Percentiles rank a stretch among this genome's conserved stretches.
phyloP scores from a whole-genome alignment of 2,797 vertebrate genomes.

The Cyprinella venusta region DNA sequence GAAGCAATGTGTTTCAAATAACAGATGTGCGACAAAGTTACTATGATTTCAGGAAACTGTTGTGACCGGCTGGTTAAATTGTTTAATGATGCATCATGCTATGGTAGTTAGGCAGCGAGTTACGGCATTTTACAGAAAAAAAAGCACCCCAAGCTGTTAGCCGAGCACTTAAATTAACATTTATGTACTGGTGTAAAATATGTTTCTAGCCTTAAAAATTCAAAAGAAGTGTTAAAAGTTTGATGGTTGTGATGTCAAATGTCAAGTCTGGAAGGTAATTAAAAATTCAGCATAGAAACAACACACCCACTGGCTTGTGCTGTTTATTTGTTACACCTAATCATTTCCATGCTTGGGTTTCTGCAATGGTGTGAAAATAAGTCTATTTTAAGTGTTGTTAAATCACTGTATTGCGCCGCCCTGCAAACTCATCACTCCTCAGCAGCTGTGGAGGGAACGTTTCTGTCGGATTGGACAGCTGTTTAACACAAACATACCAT shows the following conservation, averaged over 20 bases:
- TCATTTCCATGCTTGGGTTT: constrained; percentile 34
- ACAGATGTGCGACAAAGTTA: not conserved
- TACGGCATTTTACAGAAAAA: not conserved
- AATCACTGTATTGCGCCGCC: constrained; percentile 45
- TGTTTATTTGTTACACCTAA: constrained; percentile 27
- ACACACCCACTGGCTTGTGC: constrained; percentile 9
- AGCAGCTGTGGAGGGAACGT: constrained; percentile 49
- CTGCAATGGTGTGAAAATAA: constrained; percentile 27
- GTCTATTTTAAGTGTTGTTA: constrained; percentile 46
- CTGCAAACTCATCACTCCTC: constrained; percentile 49
- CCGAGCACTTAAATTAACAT: not conserved
- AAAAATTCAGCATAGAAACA: not conserved
- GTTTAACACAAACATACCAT: constrained; percentile 57
- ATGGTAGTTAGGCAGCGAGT: not conserved
- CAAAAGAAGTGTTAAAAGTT: not conserved
- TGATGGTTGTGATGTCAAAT: not conserved
- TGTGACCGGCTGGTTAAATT: not conserved
- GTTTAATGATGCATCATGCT: not conserved
- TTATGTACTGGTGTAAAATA: not conserved
- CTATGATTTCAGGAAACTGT: not conserved
- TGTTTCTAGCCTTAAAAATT: not conserved
- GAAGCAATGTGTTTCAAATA: not conserved
- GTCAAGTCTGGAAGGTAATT: not conserved
- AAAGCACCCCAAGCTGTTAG: not conserved
- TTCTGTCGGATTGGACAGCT: constrained; percentile 62